Evolutionary conservation across 2,888 invertebrate species (phyloP).

Genomic region (Leucoptera coffeella): DNA sequence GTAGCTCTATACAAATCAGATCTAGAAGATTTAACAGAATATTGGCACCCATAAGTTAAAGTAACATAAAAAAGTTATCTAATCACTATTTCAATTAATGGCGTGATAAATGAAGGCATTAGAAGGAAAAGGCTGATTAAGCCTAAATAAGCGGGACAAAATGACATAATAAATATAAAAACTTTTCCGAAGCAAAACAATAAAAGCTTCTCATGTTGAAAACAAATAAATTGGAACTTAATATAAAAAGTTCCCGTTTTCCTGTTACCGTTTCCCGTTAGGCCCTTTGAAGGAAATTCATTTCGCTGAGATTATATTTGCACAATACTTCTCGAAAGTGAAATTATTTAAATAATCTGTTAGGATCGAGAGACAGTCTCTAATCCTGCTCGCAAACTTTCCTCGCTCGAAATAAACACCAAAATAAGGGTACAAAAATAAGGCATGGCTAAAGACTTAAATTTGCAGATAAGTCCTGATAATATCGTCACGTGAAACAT

Average conservation of each 20-base stretch:
- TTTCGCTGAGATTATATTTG: constrained; percentile 8
- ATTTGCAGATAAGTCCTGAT: too few relatives aligned
- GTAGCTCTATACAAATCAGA: too few relatives aligned
- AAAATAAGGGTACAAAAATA: too few relatives aligned
- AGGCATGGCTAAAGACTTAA: too few relatives aligned
- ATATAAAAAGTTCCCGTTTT: constrained; percentile 3
- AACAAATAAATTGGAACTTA: constrained; percentile 1
- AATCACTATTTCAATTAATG: neutral
- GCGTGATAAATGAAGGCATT: neutral
- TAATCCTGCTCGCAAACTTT: constrained; percentile 21
- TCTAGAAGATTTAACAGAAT: too few relatives aligned
- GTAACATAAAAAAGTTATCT: neutral
- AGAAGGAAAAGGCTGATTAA: neutral
- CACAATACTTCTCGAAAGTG: constrained; percentile 8
- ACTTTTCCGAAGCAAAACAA: neutral
- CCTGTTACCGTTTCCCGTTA: too few relatives aligned
- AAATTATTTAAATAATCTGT: constrained; percentile 11
- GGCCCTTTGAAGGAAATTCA: constrained; percentile 8
- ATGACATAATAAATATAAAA: too few relatives aligned
- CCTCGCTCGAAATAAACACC: constrained; percentile 17
- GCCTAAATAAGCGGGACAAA: too few relatives aligned
- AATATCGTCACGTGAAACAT: too few relatives aligned
- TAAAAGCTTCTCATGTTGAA: neutral
- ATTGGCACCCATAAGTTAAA: neutral
- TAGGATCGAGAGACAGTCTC: constrained; percentile 13